Percentiles rank a stretch among this genome's conserved stretches.
Conservation (phyloP, 2,113 vertebrate species). For the Serilophus lunatus region DNA sequence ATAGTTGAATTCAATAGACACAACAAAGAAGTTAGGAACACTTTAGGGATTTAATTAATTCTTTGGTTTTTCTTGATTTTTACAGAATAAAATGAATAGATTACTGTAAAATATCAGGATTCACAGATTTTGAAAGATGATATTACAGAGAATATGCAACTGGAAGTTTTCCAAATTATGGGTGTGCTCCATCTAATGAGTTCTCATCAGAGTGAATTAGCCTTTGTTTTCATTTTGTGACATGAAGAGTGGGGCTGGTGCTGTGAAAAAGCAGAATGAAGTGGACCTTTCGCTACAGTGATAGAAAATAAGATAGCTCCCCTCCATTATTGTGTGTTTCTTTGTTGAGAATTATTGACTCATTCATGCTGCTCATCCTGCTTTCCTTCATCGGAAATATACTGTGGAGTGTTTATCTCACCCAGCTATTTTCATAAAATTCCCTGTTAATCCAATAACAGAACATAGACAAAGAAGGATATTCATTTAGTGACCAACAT, state of each 20-base stretch:
- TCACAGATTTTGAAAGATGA: not conserved
- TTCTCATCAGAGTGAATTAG: constrained; percentile 16
- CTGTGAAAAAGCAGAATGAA: not conserved
- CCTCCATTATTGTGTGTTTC: not conserved
- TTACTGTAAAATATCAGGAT: not conserved
- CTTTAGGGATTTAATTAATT: not conserved
- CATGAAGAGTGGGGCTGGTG: not conserved
- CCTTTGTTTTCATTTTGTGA: constrained; percentile 32
- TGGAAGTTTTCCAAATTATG: constrained; percentile 39
- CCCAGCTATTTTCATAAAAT: not conserved
- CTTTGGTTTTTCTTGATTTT: not conserved
- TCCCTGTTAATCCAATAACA: not conserved
- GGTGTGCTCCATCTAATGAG: not conserved
- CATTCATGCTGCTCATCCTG: not conserved
- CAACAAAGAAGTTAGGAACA: not conserved
- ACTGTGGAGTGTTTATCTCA: not conserved
- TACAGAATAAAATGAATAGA: not conserved
- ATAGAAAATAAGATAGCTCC: not conserved
- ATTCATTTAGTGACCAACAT: not conserved
- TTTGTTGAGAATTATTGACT: not conserved
- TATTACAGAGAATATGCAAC: not conserved
- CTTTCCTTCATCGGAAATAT: not conserved
- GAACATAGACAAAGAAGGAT: not conserved
- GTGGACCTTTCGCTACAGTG: not conserved
- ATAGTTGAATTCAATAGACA: not conserved